A percentile compares a stretch with the other conserved stretches of the same genome.
Evolutionary conservation across 2,888 invertebrate genomes (phyloP).

Genomic region (Nematopogon swammerdamellus): DNA sequence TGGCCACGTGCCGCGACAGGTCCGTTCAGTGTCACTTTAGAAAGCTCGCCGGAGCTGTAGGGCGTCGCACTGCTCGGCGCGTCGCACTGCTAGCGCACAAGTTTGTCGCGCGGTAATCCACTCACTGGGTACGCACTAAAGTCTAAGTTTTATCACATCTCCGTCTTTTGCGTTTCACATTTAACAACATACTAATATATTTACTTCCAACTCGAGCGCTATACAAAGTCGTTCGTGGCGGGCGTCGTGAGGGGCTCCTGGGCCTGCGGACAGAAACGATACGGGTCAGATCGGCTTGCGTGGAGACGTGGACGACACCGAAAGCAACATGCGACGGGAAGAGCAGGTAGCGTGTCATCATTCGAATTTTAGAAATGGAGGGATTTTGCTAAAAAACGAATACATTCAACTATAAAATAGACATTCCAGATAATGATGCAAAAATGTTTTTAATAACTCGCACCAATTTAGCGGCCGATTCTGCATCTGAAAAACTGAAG

Average conservation of each 20-base stretch:
- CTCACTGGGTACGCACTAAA: conserved; percentile 44
- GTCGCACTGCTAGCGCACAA: conserved; percentile 8
- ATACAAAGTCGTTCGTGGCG: conserved; percentile 79
- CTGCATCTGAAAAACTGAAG: too few relatives aligned
- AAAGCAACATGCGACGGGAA: neutral
- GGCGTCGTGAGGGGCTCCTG: conserved; percentile 79
- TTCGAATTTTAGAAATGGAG: too few relatives aligned
- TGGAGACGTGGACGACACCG: conserved; percentile 3
- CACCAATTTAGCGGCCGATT: too few relatives aligned
- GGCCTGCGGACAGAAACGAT: conserved; percentile 61
- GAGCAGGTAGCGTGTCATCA: too few relatives aligned
- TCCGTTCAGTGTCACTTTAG: conserved; percentile 1
- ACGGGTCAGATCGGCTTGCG: conserved; percentile 11
- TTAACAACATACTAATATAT: conserved; percentile 45
- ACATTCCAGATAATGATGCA: too few relatives aligned
- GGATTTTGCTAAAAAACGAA: too few relatives aligned
- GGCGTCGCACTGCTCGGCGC: neutral
- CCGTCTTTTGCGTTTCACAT: conserved; percentile 53
- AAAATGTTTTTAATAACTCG: too few relatives aligned
- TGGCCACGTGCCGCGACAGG: conserved; percentile 15
- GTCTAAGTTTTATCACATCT: conserved; percentile 18
- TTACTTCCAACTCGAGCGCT: conserved; percentile 46
- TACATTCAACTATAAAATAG: too few relatives aligned
- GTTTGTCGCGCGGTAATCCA: conserved; percentile 17
- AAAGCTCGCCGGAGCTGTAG: neutral